Evolutionary conservation across 2,113 vertebrate species (phyloP).

Genomic region (Rhea pennata): DNA sequence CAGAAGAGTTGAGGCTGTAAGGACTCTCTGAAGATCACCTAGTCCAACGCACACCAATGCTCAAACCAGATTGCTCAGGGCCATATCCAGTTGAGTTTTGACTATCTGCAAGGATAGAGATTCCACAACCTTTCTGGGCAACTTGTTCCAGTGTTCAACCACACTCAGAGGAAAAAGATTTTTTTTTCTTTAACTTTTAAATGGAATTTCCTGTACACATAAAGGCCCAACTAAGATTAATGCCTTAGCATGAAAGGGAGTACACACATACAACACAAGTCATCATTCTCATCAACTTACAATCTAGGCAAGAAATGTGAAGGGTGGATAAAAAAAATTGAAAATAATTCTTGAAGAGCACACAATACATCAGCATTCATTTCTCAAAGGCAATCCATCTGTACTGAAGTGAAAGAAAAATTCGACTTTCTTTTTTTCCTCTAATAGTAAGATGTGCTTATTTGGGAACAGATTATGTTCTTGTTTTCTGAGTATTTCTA

Average conservation of each 20-base stretch:
- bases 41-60: neutral
- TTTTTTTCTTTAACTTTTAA: neutral
- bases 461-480: neutral
- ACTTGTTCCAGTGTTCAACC: neutral
- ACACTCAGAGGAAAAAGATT: neutral
- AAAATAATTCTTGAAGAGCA: neutral
- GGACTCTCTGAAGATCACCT: neutral
- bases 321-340: neutral
- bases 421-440: neutral
- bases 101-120: neutral
- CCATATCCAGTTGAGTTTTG: neutral
- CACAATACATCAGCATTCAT: neutral
- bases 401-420: neutral
- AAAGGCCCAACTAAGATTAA: neutral
- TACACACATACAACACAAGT: neutral
- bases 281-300: neutral
- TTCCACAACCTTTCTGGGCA: neutral
- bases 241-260: neutral
- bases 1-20: neutral
- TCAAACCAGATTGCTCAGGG: neutral
- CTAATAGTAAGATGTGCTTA: neutral
- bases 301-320: neutral
- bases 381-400: neutral
- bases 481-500: neutral
- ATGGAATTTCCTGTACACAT: neutral